Base-by-base conservation (phyloP, 2,113 vertebrate species). In the Ia io region DNA sequence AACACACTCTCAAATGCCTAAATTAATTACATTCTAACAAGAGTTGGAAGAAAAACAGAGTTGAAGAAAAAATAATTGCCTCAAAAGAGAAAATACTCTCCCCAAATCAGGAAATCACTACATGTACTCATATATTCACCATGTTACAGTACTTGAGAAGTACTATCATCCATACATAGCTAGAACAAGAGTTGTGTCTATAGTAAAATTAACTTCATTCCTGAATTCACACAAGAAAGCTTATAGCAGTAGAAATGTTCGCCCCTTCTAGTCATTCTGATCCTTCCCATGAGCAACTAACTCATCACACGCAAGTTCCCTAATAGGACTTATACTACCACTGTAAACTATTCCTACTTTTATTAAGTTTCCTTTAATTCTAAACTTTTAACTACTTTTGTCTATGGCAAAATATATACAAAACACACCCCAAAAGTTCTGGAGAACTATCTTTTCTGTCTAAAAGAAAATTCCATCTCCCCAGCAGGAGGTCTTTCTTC, bases 401-500 rank as follows among this genome's bases (percentile, higher is more conserved):
- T 73, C 59, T 63, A 37, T 67, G 49, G 53, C 82, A 69, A 63
- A 94, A 90, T 47, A 80, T 78, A 28, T 2, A 30, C 82, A 4
- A 22, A 92, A 51, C 12, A 88, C 35, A 94, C 92, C 97, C n/a
- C 49, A 95, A 96, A 49, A 61, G 59, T 61, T 28, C 59, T 61
- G n/a, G 80, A 67, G 61, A 93, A 86, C 91, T 91, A 23, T 70
- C 49, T 63, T 40, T n/a, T 87, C 88, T 13, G 51, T 80, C 51
- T 77, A 84, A 44, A 40, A 32, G 77, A n/a, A 94, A 74, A 95
- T 22, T 88, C 86, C 51, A 95, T 67, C 69, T 86, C 78, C 91
- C 87, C 91, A 89, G 89, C 96, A 30, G 40, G 4, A 92, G 93
- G 69, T 96, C 95, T 77, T 88, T 97, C 91, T 91, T 93, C 95